Percentiles rank a stretch among this genome's conserved stretches.
Evolutionary conservation across 2,113 vertebrate species (phyloP).

Genomic region (Labeo catla): DNA sequence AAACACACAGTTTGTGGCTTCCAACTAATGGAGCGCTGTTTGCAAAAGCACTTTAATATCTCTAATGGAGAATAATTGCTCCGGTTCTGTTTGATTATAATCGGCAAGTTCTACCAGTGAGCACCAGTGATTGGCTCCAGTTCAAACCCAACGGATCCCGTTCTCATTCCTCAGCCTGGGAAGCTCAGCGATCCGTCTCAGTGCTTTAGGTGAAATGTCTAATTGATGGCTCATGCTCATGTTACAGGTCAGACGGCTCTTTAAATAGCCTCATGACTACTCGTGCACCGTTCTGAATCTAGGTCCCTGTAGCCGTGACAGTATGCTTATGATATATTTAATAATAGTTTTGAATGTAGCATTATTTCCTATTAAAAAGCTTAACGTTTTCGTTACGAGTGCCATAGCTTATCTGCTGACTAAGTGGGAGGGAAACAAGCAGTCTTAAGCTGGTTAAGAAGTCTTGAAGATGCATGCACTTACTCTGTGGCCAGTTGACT

Average conservation of each 20-base stretch:
- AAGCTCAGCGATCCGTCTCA: slow-evolving; percentile 23
- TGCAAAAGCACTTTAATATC: neutral
- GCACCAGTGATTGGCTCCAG: neutral
- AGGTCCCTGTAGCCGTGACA: neutral
- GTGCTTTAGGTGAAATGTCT: slow-evolving; percentile 52
- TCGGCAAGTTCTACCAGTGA: neutral
- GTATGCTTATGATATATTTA: slow-evolving; percentile 39
- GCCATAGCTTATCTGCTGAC: neutral
- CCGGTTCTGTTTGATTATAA: neutral
- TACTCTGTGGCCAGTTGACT: neutral
- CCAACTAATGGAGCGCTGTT: neutral
- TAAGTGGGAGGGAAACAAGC: neutral
- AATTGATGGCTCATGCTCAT: slow-evolving; percentile 56
- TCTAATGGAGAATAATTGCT: neutral
- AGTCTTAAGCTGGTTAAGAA: neutral
- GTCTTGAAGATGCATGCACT: neutral
- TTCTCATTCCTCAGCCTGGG: slow-evolving; percentile 26
- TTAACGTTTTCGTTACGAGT: neutral
- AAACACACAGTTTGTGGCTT: neutral
- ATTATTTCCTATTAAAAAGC: neutral
- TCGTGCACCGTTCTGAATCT: slow-evolving; percentile 34
- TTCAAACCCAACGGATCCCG: neutral
- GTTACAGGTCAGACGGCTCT: slow-evolving; percentile 61
- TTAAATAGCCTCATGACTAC: slow-evolving; percentile 54
- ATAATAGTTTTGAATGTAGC: slow-evolving; percentile 24